Conservation (phyloP, 2,797 vertebrate species). For the Gymnoscopelus microlampas region DNA sequence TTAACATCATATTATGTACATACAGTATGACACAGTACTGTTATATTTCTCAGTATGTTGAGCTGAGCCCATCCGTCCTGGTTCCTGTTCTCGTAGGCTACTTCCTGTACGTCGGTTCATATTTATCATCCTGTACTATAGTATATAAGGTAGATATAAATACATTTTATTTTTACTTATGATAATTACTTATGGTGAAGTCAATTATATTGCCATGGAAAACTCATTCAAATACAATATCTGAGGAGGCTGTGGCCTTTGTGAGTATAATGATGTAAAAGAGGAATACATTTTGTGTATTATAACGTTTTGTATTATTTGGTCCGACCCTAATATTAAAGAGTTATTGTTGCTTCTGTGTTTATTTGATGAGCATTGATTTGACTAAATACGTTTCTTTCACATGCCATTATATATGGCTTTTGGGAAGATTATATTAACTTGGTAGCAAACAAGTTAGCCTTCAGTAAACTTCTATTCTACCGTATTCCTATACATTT, state of each 20-base stretch:
- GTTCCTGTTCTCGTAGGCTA: neutral
- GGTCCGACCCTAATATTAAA: constrained; percentile 81
- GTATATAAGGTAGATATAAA: constrained; percentile 49
- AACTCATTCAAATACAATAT: constrained; percentile 29
- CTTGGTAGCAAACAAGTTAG: no score
- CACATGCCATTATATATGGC: neutral
- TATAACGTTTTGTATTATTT: constrained; percentile 81
- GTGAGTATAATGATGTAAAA: constrained; percentile 44
- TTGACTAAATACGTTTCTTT: neutral
- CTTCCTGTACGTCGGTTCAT: constrained; percentile 71
- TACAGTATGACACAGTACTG: no score
- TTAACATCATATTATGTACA: no score
- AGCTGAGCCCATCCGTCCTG: no score
- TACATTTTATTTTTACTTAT: no score
- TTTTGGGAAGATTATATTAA: neutral
- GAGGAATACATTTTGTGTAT: constrained; percentile 75
- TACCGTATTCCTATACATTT: no score
- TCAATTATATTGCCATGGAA: constrained; percentile 65
- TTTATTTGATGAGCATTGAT: neutral
- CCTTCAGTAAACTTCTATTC: no score
- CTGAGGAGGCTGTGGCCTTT: constrained; percentile 59
- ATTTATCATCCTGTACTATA: constrained; percentile 76
- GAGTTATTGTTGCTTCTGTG: constrained; percentile 74
- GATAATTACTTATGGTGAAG: constrained; percentile 59
- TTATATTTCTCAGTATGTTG: no score